These are phyloP conservation scores for Saccopteryx bilineata DNA, from an alignment of 2,113 vertebrate genomes.

Conservation along the genomic window DNA sequence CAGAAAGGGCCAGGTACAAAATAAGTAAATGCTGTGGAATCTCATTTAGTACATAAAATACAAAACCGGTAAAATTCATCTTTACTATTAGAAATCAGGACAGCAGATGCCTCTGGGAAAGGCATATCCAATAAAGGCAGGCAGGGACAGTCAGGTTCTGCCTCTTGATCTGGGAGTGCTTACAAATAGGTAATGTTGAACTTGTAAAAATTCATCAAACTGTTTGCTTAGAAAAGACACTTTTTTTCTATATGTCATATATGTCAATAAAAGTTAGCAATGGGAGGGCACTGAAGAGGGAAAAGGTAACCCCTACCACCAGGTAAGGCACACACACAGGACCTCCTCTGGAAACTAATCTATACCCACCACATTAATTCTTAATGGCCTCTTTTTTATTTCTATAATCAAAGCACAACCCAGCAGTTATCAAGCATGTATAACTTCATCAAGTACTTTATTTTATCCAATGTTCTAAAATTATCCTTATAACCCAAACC, in stretches of 20 bases:
- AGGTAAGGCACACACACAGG: accelerated
- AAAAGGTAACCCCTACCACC: not conserved
- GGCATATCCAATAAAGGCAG: not conserved
- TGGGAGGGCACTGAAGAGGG: not conserved
- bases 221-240: not conserved
- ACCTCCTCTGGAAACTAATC: not conserved
- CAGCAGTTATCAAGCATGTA: accelerated
- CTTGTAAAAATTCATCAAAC: not conserved
- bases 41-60: not conserved
- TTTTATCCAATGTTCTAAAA: not conserved
- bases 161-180: not conserved
- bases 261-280: not conserved
- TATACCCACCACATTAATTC: not conserved
- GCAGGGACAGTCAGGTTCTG: not conserved
- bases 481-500: not conserved
- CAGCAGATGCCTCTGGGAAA: not conserved
- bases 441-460: not conserved
- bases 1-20: not conserved
- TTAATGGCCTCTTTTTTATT: not conserved
- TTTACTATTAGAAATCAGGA: not conserved
- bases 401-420: not conserved
- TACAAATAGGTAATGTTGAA: not conserved
- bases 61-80: not conserved
- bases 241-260: not conserved
- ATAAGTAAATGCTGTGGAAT: not conserved